phyloP scores from a whole-genome alignment of 92 coral and sea anemone species.

The Zoanthus gigantus region DNA sequence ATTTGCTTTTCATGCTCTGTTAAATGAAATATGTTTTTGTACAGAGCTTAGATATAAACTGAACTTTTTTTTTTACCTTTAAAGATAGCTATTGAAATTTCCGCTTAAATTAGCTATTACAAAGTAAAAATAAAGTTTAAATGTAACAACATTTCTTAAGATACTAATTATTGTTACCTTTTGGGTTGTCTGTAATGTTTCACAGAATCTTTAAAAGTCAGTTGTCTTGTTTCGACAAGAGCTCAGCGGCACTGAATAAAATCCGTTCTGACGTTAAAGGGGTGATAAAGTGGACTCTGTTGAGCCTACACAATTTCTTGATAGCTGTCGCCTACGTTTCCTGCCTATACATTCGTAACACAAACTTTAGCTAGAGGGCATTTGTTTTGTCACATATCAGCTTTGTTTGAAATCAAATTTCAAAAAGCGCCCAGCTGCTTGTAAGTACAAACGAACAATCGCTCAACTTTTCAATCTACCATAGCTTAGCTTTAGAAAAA shows the following conservation, averaged over 20 bases:
- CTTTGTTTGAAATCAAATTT: too few species aligned
- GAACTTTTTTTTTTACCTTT: too few species aligned
- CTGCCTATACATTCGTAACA: conserved; percentile 8
- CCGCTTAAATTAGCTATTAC: too few species aligned
- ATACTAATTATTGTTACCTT: background rate
- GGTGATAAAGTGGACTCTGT: background rate
- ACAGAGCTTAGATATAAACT: too few species aligned
- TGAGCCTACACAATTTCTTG: background rate
- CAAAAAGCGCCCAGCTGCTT: too few species aligned
- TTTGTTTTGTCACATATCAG: background rate
- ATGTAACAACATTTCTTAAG: background rate
- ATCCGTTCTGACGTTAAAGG: background rate
- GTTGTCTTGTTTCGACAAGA: background rate
- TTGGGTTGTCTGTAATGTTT: background rate
- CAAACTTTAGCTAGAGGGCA: background rate
- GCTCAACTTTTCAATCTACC: too few species aligned
- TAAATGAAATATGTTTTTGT: too few species aligned
- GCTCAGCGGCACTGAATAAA: background rate
- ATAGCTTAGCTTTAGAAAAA: too few species aligned
- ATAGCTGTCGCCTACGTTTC: conserved; percentile 1
- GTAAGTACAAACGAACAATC: too few species aligned
- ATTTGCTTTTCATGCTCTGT: too few species aligned
- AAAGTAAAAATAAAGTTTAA: too few species aligned
- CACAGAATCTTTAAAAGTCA: background rate
- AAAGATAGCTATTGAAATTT: too few species aligned